phyloP scores from a whole-genome alignment of 2,888 invertebrate species.

The Myopa tessellatipennis region DNA sequence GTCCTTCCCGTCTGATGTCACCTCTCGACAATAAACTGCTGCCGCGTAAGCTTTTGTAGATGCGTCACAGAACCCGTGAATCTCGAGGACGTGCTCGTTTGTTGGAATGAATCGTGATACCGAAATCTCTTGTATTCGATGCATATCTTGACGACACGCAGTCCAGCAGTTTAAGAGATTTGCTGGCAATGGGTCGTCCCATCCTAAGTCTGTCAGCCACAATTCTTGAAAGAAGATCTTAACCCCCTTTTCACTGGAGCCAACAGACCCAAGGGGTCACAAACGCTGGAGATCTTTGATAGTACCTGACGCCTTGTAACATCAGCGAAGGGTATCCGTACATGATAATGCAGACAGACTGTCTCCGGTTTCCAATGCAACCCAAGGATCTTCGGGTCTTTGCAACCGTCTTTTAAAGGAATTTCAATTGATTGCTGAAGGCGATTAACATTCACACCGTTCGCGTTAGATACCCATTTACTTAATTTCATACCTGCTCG shows the following conservation, averaged over 20 bases:
- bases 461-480: no score
- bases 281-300: no score
- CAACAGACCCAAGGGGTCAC: background rate
- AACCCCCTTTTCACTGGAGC: background rate
- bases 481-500: no score
- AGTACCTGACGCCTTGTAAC: no score
- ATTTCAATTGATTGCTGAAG: no score
- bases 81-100: no score
- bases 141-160: background rate
- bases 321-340: conserved; percentile 26
- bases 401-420: background rate
- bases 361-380: conserved; percentile 40
- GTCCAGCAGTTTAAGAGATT: background rate
- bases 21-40: no score
- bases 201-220: conserved; percentile 18
- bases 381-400: conserved; percentile 35
- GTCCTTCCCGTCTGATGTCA: no score
- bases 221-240: conserved; percentile 26
- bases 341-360: conserved; percentile 34
- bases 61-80: no score
- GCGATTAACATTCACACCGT: no score
- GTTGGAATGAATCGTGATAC: background rate
- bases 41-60: no score
- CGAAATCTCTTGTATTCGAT: background rate
- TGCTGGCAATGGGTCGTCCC: conserved; percentile 18